Percentiles rank a stretch among this genome's conserved stretches.
Evolutionary conservation across 2,888 invertebrate species (phyloP).

Genomic region (Cryptus armator): DNA sequence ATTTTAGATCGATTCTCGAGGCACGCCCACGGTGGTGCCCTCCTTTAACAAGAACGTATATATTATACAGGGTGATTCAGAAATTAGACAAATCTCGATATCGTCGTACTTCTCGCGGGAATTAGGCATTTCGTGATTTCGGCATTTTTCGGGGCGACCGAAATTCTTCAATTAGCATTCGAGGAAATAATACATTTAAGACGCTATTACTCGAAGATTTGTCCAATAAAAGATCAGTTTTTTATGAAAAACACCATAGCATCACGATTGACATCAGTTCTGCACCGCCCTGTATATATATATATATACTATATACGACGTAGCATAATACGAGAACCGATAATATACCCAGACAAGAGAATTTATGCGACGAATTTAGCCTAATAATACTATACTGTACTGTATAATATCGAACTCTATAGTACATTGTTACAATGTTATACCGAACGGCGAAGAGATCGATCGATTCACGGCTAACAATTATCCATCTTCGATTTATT

Average conservation of each 20-base stretch:
- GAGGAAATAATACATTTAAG: too few relatives aligned
- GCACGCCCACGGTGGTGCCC: conserved; percentile 65
- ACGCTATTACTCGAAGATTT: too few relatives aligned
- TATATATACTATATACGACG: neutral
- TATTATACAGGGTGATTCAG: neutral
- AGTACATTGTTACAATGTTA: conserved; percentile 46
- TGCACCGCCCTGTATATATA: conserved; percentile 3
- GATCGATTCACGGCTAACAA: conserved; percentile 57
- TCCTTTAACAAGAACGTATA: conserved; percentile 60
- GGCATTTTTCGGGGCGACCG: too few relatives aligned
- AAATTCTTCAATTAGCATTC: too few relatives aligned
- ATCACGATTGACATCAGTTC: too few relatives aligned
- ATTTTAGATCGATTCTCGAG: conserved; percentile 66
- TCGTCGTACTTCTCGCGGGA: too few relatives aligned
- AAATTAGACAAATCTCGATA: too few relatives aligned
- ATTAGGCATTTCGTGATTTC: neutral
- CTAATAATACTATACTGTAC: conserved; percentile 54
- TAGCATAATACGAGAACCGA: conserved; percentile 31
- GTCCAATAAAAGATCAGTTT: too few relatives aligned
- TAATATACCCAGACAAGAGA: conserved; percentile 61
- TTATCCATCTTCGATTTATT: conserved; percentile 65
- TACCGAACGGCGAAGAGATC: conserved; percentile 43
- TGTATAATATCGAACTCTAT: conserved; percentile 36
- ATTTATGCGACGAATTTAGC: conserved; percentile 63
- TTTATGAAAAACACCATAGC: too few relatives aligned